Percentiles rank a stretch among this genome's conserved stretches.
These are phyloP conservation scores for Bombyx mandarina DNA, from an alignment of 1,140 invertebrate genomes.

Conservation along the genomic window DNA sequence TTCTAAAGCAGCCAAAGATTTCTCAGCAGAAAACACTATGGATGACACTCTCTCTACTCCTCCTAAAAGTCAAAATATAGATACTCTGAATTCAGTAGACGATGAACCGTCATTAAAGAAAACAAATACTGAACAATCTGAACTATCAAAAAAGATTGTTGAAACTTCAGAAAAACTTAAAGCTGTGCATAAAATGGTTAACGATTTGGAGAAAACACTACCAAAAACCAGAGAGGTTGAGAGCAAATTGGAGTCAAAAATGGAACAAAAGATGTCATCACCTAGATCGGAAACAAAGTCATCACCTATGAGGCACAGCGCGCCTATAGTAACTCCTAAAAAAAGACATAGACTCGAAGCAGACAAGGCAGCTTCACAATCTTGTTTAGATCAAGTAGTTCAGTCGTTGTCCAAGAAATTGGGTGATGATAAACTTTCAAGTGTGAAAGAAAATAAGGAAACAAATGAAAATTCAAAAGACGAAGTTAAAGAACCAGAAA, in stretches of 20 bases:
- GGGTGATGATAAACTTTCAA: conserved; percentile 50
- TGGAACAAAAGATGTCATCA: conserved; percentile 39
- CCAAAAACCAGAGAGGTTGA: conserved; percentile 62
- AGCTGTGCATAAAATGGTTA: conserved; percentile 66
- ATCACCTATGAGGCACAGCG: conserved; percentile 46
- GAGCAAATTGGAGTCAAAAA: conserved; percentile 34
- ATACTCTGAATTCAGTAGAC: conserved; percentile 35
- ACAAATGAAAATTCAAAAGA: conserved; percentile 35
- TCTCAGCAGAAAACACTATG: conserved; percentile 4
- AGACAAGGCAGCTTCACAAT: conserved; percentile 50
- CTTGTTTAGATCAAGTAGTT: conserved; percentile 61
- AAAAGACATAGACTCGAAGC: conserved; percentile 71
- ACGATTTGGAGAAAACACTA: conserved; percentile 64
- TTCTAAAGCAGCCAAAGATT: conserved; percentile 19
- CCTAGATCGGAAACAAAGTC: conserved; percentile 56
- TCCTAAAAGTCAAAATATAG: conserved; percentile 23
- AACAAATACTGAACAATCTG: conserved; percentile 57
- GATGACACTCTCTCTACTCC: conserved; percentile 16
- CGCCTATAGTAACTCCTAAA: conserved; percentile 70
- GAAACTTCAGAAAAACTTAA: conserved; percentile 68
- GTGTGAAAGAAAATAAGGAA: conserved; percentile 38
- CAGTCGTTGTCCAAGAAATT: conserved; percentile 66
- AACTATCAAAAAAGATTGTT: conserved; percentile 67
- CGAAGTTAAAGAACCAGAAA: conserved; percentile 34
- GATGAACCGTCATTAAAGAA: conserved; percentile 57